Conservation (phyloP, 2,888 invertebrate species). For the Pemphredon lugubris region DNA sequence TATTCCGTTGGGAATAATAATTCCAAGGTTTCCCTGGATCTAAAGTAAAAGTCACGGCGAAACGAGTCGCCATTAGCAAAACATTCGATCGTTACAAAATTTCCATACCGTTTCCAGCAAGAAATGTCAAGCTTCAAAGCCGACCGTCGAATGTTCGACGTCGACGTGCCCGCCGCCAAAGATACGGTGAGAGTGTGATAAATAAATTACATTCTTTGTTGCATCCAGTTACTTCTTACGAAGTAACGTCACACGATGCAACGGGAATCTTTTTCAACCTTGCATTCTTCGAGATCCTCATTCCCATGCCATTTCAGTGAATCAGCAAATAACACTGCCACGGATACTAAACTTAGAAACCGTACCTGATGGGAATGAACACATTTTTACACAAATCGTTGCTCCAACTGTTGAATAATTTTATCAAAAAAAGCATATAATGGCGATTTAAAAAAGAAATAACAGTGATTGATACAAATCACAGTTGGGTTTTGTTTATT, state of each 20-base stretch:
- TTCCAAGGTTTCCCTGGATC: not conserved
- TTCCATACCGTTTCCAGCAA: conserved; percentile 40
- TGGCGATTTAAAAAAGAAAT: no score
- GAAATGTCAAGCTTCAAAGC: conserved; percentile 37
- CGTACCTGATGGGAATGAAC: conserved; percentile 8
- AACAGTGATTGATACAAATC: no score
- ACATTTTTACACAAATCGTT: no score
- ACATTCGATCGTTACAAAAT: not conserved
- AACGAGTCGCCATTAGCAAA: no score
- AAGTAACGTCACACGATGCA: conserved; percentile 10
- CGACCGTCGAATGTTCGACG: conserved; percentile 30
- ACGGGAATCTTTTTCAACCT: conserved; percentile 32
- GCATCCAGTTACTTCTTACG: conserved; percentile 8
- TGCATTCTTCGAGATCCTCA: conserved; percentile 36
- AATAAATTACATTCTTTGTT: conserved; percentile 40
- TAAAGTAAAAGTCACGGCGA: no score
- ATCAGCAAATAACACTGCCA: conserved; percentile 19
- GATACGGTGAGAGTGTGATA: conserved; percentile 39
- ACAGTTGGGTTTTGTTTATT: no score
- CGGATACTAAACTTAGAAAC: conserved; percentile 17
- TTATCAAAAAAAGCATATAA: no score
- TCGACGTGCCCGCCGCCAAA: conserved; percentile 13
- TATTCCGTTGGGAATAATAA: not conserved
- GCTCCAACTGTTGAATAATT: no score
- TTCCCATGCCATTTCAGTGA: conserved; percentile 46